Evolutionary conservation across 2,888 invertebrate genomes (phyloP), one percentile per base, ranked within the genome.

Genomic region (Sturmia bella): DNA sequence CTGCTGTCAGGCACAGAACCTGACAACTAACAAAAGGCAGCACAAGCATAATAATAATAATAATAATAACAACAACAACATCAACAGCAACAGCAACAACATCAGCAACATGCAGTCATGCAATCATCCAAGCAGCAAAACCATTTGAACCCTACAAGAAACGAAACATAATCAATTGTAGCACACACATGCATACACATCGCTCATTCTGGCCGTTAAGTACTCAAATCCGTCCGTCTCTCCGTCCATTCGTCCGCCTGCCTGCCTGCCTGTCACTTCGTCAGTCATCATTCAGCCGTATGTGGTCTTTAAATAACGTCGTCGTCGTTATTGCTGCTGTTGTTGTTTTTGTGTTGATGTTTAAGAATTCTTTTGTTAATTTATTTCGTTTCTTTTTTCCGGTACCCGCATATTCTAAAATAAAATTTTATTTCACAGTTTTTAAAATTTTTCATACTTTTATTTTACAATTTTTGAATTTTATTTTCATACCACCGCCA

Each of bases 351-450:
- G 17, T 70, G 56, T 43, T 39, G 9, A 45, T 45, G 56, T 48
- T 52, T n/a, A 73, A 66, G 37, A 80, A 69, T 57, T 80, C 80
- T 80, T 80, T 80, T 80, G 80, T 80, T 68, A 63, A 56, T 69
- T 63, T 61, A 61, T 24, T 69, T 56, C 54, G 37, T 70, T 61
- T 48, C 56, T 61, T 15, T 73, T 56, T 32, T 61, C 5, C n/a
- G 41, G 17, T 32, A 32, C 3, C 9, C 7, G 32, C n/a, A n/a
- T 32, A 32, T 3, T 32, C 32, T 3, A 63, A 77, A 56, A 69
- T 61, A 64, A 70, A 64, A 32, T 32, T 32, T 74, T 54, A 73
- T 59, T 72, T 72, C 15, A 64, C 52, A 66, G 21, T 76, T 50
- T 54, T 54, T 63, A 21, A 63, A 54, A 63, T 52, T 54, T 70